Evolutionary conservation across 2,113 vertebrate genomes (phyloP), one percentile per base, ranked within the genome.

Genomic region (Phyllostomus discolor): DNA sequence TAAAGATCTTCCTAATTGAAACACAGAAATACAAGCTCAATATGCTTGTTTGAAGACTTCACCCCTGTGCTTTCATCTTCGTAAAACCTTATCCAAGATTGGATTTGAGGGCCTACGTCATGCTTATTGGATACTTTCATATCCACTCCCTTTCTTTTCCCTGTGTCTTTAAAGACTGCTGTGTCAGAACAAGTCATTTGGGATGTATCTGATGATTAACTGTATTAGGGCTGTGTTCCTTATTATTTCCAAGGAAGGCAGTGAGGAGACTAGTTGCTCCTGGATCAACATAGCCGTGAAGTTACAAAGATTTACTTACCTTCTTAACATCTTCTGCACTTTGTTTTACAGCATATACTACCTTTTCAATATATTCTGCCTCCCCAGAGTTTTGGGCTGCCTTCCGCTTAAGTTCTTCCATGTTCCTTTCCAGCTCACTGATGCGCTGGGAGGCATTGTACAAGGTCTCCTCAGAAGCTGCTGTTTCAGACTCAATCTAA

Each of bases 401-500:
- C 95, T 99, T 99, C 90, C 98, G 98, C 89, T 98, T 99, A 4
- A 99, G 98, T 82, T 98, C 97, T 72, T 98, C 98, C 72, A 99
- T 98, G 0, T 99, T 99, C 54, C 87, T 99, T 88, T 99, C 99
- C 0, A 99, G 98, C 67, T 98, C 98, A 11, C 98, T 98, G 70
- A 99, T 98, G 78, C 99, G 99, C 96, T 98, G 97, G 20, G 99
- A 99, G 41, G 99, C 99, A 0, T 99, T 99, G 95, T 98, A 98
- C 89, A 99, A 94, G 3, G 98, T 99, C 96, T 99, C 97, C 98
- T 99, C 99, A 9, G 99, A 99, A 54, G 99, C 99, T 19, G 99
- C 98, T 0, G 99, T 99, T 98, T 99, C 99, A 2, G 99, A 99
- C 97, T 99, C 98, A 95, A 99, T 99, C 99, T 99, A 96, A 70